phyloP scores from a whole-genome alignment of 2,797 vertebrate genomes.

The Galago senegalensis region DNA sequence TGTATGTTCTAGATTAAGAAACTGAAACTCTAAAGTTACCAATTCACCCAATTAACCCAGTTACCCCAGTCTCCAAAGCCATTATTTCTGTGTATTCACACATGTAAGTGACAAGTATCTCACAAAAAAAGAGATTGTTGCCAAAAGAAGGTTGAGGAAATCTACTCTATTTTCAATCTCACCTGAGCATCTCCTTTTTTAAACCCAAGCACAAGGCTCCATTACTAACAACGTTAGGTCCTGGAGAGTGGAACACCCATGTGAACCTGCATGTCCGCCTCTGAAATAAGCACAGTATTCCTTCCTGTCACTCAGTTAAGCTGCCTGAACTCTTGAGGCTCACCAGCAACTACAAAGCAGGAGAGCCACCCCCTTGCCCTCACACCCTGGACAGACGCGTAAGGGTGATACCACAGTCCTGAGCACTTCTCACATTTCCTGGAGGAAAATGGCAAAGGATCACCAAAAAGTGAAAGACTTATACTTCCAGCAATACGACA shows the following conservation, averaged over 20 bases:
- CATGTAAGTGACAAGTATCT: neutral
- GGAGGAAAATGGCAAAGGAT: neutral
- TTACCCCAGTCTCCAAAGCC: neutral
- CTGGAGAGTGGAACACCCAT: neutral
- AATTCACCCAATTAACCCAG: neutral
- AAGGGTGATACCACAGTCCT: neutral
- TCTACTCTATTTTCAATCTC: neutral
- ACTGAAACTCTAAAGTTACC: neutral
- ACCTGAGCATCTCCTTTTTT: neutral
- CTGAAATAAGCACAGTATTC: neutral
- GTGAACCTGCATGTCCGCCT: neutral
- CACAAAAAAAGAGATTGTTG: conserved; percentile 1
- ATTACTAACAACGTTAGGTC: neutral
- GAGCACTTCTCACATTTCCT: neutral
- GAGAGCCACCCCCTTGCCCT: neutral
- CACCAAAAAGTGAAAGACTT: neutral
- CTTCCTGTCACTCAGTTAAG: neutral
- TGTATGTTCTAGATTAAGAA: neutral
- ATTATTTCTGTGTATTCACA: neutral
- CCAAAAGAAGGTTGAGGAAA: neutral
- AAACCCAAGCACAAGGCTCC: neutral
- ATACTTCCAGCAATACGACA: neutral
- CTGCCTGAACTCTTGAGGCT: neutral
- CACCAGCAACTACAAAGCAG: neutral
- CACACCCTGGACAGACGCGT: neutral